These are phyloP conservation scores for Nycteola revayana DNA, from an alignment of 2,888 invertebrate genomes.

Conservation along the genomic window DNA sequence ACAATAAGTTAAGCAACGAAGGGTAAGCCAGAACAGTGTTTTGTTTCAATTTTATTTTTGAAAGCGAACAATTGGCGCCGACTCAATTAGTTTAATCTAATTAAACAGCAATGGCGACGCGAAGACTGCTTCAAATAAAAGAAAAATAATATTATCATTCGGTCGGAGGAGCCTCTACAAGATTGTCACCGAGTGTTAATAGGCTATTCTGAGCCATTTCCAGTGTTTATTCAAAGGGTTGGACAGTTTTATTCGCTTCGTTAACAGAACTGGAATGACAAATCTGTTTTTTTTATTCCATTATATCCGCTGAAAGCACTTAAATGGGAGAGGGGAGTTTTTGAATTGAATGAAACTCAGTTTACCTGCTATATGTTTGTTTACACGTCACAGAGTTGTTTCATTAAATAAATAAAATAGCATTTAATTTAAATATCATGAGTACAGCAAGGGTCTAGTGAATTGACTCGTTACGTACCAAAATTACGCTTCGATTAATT, in stretches of 20 bases:
- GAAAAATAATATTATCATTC: constrained; percentile 73
- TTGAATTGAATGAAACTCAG: constrained; percentile 13
- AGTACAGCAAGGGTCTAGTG: no score
- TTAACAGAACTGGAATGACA: constrained; percentile 58
- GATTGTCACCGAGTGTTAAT: constrained; percentile 71
- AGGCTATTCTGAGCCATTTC: constrained; percentile 67
- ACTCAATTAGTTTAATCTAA: constrained; percentile 68
- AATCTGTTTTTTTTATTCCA: constrained; percentile 57
- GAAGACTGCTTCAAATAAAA: constrained; percentile 64
- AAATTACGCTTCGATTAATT: no score
- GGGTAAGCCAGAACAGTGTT: constrained; percentile 33
- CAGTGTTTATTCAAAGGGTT: constrained; percentile 70
- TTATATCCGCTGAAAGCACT: constrained; percentile 36
- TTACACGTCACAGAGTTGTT: constrained; percentile 12
- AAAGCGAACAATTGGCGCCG: constrained; percentile 49
- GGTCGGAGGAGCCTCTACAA: constrained; percentile 54
- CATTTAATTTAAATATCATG: no score
- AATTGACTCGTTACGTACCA: no score
- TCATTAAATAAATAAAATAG: constrained; percentile 9
- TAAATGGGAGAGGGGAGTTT: constrained; percentile 17
- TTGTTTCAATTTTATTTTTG: constrained; percentile 45
- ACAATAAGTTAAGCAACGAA: constrained; percentile 29
- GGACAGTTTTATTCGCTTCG: constrained; percentile 71
- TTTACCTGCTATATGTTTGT: constrained; percentile 14
- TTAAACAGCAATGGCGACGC: constrained; percentile 51